phyloP scores from a whole-genome alignment of 2,797 vertebrate genomes.

The Micromesistius poutassou region DNA sequence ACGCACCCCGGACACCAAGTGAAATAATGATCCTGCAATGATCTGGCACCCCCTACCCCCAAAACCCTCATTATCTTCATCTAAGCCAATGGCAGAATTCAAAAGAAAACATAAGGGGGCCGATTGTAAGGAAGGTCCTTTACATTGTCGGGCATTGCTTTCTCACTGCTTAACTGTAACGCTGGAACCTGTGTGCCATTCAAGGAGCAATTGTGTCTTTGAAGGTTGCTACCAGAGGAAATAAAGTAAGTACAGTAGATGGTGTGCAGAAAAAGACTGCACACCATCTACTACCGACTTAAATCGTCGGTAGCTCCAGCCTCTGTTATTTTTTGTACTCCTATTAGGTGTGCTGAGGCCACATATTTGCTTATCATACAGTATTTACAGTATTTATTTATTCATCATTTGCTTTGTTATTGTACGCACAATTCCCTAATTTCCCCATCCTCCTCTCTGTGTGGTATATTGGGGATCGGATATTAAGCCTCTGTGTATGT shows the following conservation, averaged over 20 bases:
- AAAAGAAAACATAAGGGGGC: slow-evolving; percentile 17
- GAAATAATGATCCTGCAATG: slow-evolving; percentile 66
- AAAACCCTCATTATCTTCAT: slow-evolving; percentile 46
- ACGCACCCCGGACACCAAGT: slow-evolving; percentile 49
- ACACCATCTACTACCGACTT: too few relatives aligned
- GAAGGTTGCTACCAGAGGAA: too few relatives aligned
- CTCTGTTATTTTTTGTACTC: too few relatives aligned
- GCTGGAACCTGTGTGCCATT: background rate
- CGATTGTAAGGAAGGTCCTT: background rate
- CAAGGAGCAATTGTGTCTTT: too few relatives aligned
- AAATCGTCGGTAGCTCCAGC: too few relatives aligned
- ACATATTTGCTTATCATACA: too few relatives aligned
- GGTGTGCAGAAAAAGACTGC: too few relatives aligned
- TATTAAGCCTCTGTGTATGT: slow-evolving; percentile 17
- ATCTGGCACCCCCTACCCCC: background rate
- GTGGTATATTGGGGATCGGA: slow-evolving; percentile 45
- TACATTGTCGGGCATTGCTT: background rate
- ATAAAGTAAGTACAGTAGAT: too few relatives aligned
- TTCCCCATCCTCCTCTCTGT: slow-evolving; percentile 37
- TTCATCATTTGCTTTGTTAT: too few relatives aligned
- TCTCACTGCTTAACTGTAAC: background rate
- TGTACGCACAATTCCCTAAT: slow-evolving; percentile 25
- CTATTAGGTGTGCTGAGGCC: too few relatives aligned
- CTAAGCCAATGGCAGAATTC: slow-evolving; percentile 37
- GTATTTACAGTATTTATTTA: too few relatives aligned